Conservation (phyloP, 2,888 invertebrate genomes). For the Agrypnus murinus region DNA sequence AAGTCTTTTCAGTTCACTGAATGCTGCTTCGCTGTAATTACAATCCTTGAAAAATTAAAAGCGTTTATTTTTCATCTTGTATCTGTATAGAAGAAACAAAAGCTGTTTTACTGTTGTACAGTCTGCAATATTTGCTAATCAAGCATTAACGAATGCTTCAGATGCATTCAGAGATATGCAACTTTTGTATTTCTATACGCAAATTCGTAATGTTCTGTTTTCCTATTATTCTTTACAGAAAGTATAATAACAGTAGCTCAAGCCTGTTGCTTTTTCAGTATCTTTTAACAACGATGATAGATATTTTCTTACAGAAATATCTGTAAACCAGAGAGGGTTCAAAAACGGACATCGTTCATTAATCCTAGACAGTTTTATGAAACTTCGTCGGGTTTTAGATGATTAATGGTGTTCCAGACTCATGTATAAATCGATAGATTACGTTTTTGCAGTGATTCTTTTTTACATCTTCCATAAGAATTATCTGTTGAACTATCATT, state of each 20-base stretch:
- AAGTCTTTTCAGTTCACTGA: too few relatives aligned
- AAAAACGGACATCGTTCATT: slow-evolving; percentile 33
- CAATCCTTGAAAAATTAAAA: too few relatives aligned
- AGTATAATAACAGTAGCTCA: slow-evolving; percentile 11
- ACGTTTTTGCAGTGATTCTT: slow-evolving; percentile 21
- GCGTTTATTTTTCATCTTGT: too few relatives aligned
- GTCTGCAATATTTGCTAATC: too few relatives aligned
- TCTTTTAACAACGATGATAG: slow-evolving; percentile 4
- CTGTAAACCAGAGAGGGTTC: slow-evolving; percentile 22
- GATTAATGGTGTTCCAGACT: slow-evolving; percentile 25
- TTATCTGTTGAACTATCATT: not conserved
- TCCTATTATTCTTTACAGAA: not conserved
- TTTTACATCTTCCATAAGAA: slow-evolving; percentile 2
- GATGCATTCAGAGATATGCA: too few relatives aligned
- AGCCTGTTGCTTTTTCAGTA: slow-evolving; percentile 25
- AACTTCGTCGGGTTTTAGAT: slow-evolving; percentile 21
- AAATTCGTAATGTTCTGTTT: not conserved
- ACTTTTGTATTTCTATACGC: too few relatives aligned
- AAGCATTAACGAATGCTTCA: too few relatives aligned
- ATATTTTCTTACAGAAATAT: slow-evolving; percentile 25
- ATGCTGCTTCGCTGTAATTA: too few relatives aligned
- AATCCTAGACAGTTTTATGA: slow-evolving; percentile 41
- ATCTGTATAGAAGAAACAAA: too few relatives aligned
- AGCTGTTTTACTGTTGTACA: too few relatives aligned
- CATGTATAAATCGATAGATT: slow-evolving; percentile 22